Evolutionary conservation across 2,797 vertebrate genomes (phyloP).

Genomic region (Melanotaenia boesemani): DNA sequence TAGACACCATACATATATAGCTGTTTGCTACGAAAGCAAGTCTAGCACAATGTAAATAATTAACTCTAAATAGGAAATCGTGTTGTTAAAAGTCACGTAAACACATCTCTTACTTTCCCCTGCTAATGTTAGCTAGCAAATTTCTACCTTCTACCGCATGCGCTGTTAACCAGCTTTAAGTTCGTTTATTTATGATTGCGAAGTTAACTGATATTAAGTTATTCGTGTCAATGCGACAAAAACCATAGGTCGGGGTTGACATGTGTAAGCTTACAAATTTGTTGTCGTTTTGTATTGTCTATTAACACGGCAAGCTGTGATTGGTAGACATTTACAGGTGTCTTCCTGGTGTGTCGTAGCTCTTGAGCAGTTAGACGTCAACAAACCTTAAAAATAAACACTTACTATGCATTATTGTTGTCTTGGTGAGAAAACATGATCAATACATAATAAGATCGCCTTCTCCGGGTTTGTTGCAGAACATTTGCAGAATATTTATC

Average conservation of each 20-base stretch:
- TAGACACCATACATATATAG: rapidly evolving
- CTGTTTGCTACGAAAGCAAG: neutral
- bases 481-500: slow-evolving; percentile 34
- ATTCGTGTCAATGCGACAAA: neutral
- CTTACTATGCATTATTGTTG: neutral
- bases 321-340: slow-evolving; percentile 30
- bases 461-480: slow-evolving; percentile 48
- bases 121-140: slow-evolving; percentile 4
- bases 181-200: neutral
- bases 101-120: neutral
- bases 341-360: neutral
- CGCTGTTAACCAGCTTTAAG: neutral
- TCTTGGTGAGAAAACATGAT: slow-evolving; percentile 2
- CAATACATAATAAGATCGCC: neutral
- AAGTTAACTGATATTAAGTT: neutral
- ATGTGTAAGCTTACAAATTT: neutral
- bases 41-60: no score
- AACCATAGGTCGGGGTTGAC: neutral
- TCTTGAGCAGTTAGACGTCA: neutral
- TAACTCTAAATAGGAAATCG: neutral
- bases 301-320: slow-evolving; percentile 15
- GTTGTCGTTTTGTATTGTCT: neutral
- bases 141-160: neutral
- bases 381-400: no score
- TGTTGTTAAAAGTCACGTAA: neutral